phyloP scores from a whole-genome alignment of 2,113 vertebrate genomes.

The Chrysemys picta region DNA sequence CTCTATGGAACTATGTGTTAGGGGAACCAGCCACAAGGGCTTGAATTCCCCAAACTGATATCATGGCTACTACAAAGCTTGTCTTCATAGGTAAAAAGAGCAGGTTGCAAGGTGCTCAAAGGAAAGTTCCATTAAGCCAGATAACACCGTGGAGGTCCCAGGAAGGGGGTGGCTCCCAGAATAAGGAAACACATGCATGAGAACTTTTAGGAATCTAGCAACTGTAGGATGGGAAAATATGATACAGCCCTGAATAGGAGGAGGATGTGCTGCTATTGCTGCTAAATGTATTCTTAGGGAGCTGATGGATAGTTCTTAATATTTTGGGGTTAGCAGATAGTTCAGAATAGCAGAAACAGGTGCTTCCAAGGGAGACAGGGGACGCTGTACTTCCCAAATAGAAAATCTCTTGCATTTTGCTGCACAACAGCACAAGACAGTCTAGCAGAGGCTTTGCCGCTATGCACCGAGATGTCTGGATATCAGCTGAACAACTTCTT shows the following conservation, averaged over 20 bases:
- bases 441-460: neutral
- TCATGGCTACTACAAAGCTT: neutral
- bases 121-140: neutral
- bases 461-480: neutral
- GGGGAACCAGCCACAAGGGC: neutral
- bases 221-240: neutral
- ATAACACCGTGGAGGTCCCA: neutral
- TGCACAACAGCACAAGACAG: neutral
- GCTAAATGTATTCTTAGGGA: neutral
- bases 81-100: neutral
- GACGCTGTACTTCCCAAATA: neutral
- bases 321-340: neutral
- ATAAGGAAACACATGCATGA: neutral
- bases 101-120: neutral
- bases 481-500: neutral
- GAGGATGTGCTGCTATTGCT: neutral
- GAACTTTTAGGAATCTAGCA: neutral
- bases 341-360: neutral
- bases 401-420: neutral
- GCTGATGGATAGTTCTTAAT: neutral
- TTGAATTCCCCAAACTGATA: neutral
- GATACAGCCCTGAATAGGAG: neutral
- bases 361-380: neutral
- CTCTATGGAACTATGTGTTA: neutral
- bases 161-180: neutral